phyloP scores from a whole-genome alignment of 2,797 vertebrate genomes.

The Phoeniculus purpureus region DNA sequence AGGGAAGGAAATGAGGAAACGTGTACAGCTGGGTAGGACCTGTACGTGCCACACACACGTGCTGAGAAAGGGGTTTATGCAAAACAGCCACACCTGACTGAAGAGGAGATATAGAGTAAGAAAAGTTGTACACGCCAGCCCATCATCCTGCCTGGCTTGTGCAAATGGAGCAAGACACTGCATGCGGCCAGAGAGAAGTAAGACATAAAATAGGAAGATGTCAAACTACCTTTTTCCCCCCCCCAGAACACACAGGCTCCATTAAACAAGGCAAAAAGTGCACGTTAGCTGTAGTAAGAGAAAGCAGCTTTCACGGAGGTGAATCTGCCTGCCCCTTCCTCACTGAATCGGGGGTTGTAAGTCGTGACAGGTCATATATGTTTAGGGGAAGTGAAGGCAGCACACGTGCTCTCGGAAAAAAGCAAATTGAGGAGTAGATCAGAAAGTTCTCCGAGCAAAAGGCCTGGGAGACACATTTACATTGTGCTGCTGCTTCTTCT shows the following conservation, averaged over 20 bases:
- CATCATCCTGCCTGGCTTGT: background rate
- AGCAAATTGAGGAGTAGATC: background rate
- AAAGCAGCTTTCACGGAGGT: conserved; percentile 40
- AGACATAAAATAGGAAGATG: background rate
- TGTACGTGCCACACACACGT: rapidly evolving
- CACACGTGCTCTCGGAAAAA: rapidly evolving
- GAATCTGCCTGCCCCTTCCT: conserved; percentile 4
- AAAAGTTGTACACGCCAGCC: rapidly evolving
- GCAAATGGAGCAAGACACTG: rapidly evolving
- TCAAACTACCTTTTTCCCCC: background rate
- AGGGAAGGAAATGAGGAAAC: background rate
- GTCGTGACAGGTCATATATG: background rate
- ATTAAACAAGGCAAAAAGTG: conserved; percentile 42
- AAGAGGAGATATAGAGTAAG: background rate
- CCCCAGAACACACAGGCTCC: background rate
- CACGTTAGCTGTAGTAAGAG: background rate
- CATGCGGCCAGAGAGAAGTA: background rate
- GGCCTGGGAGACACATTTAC: background rate
- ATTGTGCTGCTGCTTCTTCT: background rate
- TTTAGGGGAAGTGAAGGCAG: background rate
- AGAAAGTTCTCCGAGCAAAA: background rate
- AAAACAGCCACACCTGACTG: background rate
- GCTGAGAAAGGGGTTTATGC: background rate
- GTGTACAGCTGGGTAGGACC: background rate
- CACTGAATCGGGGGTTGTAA: background rate